These are phyloP conservation scores for Epistrophe grossulariae DNA, from an alignment of 2,888 invertebrate genomes.

Conservation along the genomic window DNA sequence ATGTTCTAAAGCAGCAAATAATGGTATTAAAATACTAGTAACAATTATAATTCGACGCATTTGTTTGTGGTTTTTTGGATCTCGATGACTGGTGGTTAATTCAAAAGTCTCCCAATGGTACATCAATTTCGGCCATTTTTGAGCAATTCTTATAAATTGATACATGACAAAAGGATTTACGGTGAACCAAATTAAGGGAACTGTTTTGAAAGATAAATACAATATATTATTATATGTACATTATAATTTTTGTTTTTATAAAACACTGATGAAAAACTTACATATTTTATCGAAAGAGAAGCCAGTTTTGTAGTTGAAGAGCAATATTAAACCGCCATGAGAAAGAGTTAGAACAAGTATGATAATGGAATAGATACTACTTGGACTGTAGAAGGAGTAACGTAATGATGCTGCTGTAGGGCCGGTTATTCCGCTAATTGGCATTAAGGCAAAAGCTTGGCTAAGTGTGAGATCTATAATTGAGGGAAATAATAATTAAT, in stretches of 20 bases:
- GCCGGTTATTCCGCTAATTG: constrained; percentile 82
- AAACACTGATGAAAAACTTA: no score
- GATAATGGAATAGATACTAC: constrained; percentile 39
- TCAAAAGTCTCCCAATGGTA: constrained; percentile 83
- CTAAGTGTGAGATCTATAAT: constrained; percentile 83
- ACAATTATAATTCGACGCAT: constrained; percentile 39
- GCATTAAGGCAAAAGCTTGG: constrained; percentile 84
- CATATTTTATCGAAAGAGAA: constrained; percentile 63
- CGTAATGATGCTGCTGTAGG: constrained; percentile 81
- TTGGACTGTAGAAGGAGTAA: constrained; percentile 77
- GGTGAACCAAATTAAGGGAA: constrained; percentile 74
- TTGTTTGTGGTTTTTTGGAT: constrained; percentile 28
- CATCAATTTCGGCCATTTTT: constrained; percentile 84
- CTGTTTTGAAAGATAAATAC: constrained; percentile 37
- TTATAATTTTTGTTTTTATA: no score
- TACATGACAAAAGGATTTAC: constrained; percentile 69
- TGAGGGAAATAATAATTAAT: constrained; percentile 79
- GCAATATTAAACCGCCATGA: constrained; percentile 44
- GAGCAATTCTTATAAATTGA: constrained; percentile 83
- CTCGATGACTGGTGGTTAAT: constrained; percentile 8
- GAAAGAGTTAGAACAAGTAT: constrained; percentile 32
- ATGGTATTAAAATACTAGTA: constrained; percentile 57
- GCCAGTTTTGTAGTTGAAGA: constrained; percentile 44
- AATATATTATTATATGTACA: no score
- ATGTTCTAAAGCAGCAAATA: constrained; percentile 84